Base-by-base conservation (phyloP, 2,888 invertebrate species). In the Lithophane socia region DNA sequence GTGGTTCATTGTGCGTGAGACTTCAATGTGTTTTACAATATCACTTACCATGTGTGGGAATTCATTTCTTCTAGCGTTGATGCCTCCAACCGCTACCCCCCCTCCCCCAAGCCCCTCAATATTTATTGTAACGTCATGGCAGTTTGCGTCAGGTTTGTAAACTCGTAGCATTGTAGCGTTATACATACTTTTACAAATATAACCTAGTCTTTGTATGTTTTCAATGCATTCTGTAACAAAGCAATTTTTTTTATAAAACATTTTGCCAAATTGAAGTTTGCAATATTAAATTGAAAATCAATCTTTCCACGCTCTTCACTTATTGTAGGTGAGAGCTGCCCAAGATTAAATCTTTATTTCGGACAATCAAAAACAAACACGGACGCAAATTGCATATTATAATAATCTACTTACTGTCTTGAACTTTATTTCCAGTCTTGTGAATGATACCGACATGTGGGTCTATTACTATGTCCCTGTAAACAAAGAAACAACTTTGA, bases 171-270 rank as follows among this genome's bases (percentile, higher is more conserved):
- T 42, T 29, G 16, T 77, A 4, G 77, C 61, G 18, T 47, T n/a
- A 54, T 18, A 58, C 7, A 3, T 12, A 0, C 0, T 0, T 61
- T 76, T 79, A 65, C 79, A 79, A 10, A 5, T 0, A 29, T 77
- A 79, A 18, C 76, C 7, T 12, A 44, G 42, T 56, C 12, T 61
- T 3, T 76, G 61, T 49, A 83, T 76, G 16, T 61, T 56, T 56
- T 79, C 77, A 13, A 83, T 77, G 16, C 79, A 79, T 77, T 83
- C 79, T 79, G 83, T 47, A 77, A 82, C 37, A 21, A 68, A 78
- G 4, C 3, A 71, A 29, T 37, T 37, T 37, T 37, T 37, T 37
- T 37, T 5, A 24, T 13, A 21, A 21, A 16, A 2, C 4, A 10
- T 37, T 37, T 24, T 13, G 2, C 24, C 58, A 58, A 58, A 8